Percentiles rank a stretch among this genome's conserved stretches.
These are phyloP conservation scores for Ostrea denselamellosa DNA, from an alignment of 1,140 invertebrate species.

Conservation along the genomic window DNA sequence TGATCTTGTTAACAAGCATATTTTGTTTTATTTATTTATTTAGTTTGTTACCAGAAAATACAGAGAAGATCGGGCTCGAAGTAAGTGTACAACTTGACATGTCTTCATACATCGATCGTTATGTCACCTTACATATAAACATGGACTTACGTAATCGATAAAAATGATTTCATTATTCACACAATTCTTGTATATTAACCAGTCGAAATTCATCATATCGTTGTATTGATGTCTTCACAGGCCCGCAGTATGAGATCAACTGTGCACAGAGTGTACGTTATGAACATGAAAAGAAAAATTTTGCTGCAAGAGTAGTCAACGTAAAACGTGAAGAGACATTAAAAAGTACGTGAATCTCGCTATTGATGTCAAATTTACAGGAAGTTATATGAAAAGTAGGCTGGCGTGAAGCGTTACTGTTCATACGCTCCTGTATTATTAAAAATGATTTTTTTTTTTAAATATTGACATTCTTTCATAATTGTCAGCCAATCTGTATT, in stretches of 20 bases:
- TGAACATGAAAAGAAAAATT: background rate
- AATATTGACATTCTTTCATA: too few relatives aligned
- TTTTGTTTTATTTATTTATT: background rate
- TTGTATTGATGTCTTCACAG: background rate
- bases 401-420: too few relatives aligned
- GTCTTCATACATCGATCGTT: too few relatives aligned
- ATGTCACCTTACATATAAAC: too few relatives aligned
- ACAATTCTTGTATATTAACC: background rate
- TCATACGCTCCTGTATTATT: too few relatives aligned
- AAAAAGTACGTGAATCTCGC: too few relatives aligned
- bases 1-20: too few relatives aligned
- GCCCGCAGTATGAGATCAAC: background rate
- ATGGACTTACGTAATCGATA: background rate
- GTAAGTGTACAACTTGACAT: background rate
- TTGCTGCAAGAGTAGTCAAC: slow-evolving; percentile 13
- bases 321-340: background rate
- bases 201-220: background rate
- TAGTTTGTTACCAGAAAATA: slow-evolving; percentile 2
- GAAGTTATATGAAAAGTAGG: too few relatives aligned
- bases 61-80: background rate
- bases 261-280: background rate
- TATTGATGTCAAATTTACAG: too few relatives aligned
- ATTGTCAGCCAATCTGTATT: too few relatives aligned
- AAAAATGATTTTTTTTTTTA: too few relatives aligned
- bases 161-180: background rate